Evolutionary conservation across 2,113 vertebrate genomes (phyloP), one percentile per base, ranked within the genome.

Genomic region (Ornithorhynchus anatinus): DNA sequence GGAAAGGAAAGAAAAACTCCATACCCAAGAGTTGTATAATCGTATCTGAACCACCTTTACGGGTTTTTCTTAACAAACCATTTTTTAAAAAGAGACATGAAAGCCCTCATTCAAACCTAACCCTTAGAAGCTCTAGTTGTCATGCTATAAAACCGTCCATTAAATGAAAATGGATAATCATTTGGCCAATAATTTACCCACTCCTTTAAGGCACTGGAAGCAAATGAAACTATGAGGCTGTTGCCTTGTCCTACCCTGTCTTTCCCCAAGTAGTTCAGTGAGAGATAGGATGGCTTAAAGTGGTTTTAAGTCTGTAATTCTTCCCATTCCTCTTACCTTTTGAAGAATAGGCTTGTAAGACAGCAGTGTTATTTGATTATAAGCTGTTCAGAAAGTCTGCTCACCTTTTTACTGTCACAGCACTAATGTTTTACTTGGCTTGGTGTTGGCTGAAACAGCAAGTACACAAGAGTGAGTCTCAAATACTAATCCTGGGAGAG

Each of bases 401-500:
- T 32, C 37, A 57, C 56, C 78, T 69, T 74, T 45, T 6, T 12
- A 56, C 59, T 56, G 39, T 77, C 68, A 83, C 13, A 84, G 58
- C 40, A 1, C 6, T 22, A 22, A 47, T 84, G 48, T 80, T 79
- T 70, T 48, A 51, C 48, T 53, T 82, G 80, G 64, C 58, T 50
- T 42, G 2, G 3, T 16, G 54, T 19, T 25, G 7, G 48, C 27
- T 29, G 31, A 42, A 35, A 36, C 48, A 36, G 23, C 71, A 72
- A 60, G 50, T 68, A 66, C 2, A 35, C 51, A 71, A 54, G 52
- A 50, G 43, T 72, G 45, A 79, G 37, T 59, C 65, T 79, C 27
- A 71, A 62, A 71, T 82, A 42, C 75, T 63, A 79, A 48, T 58
- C 32, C 45, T 68, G 75, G 38, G 59, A 52, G 68, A 72, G 14